Base-by-base conservation (phyloP, 2,888 invertebrate genomes). In the Zygogramma bicolorata region DNA sequence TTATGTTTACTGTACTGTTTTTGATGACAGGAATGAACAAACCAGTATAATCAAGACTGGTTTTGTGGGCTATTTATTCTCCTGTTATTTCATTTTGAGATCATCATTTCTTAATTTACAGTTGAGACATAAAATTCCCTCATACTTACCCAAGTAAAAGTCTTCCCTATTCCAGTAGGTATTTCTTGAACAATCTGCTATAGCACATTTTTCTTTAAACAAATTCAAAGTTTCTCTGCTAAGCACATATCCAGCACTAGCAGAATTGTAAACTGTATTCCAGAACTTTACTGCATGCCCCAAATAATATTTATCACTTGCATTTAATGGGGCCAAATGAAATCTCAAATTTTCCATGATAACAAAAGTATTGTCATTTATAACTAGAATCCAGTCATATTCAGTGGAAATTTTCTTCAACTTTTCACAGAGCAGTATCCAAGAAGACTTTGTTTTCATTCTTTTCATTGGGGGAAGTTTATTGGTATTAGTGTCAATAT, bases 101-200 rank as follows among this genome's bases (percentile, higher is more conserved):
- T n/a, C n/a, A n/a, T n/a, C n/a, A n/a, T n/a, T n/a, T n/a, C n/a
- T n/a, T n/a, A n/a, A n/a, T n/a, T n/a, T n/a, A n/a, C n/a, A n/a
- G n/a, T n/a, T n/a, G n/a, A n/a, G n/a, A n/a, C n/a, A n/a, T n/a
- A n/a, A n/a, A n/a, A n/a, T n/a, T n/a, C n/a, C n/a, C n/a, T n/a
- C n/a, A n/a, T n/a, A n/a, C 70, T 70, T 71, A 89, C 90, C 90
- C 71, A 91, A 87, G 84, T 89, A 89, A 83, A 88, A 90, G 83
- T 90, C 91, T 83, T 90, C 90, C 78, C 89, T 88, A 75, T 90
- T 90, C 87, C 89, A 88, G 80, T 88, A 90, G 69, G 87, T 88
- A 65, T 88, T 86, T 4, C 84, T 79, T n/a, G 82, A 76, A 81
- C 90, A 91, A 46, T 86, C 84, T 31, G 86, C 60, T 31, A 65